A percentile compares a stretch with the other conserved stretches of the same genome.
Evolutionary conservation across 92 coral and sea anemone species (phyloP).

Genomic region (Epizoanthus rinbou): DNA sequence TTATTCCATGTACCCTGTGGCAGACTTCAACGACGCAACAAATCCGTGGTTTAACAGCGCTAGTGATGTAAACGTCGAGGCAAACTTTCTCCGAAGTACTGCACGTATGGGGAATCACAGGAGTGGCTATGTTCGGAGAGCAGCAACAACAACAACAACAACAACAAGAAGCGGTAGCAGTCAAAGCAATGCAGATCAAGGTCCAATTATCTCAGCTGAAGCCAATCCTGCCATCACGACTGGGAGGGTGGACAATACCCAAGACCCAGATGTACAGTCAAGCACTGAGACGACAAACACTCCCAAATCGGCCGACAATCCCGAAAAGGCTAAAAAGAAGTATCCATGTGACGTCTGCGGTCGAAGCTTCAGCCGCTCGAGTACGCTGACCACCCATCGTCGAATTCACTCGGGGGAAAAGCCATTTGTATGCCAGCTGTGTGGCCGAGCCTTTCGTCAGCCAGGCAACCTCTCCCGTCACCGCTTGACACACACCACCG

Average conservation of each 20-base stretch:
- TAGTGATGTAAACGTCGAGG: background rate
- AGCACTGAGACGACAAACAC: background rate
- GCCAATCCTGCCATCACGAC: background rate
- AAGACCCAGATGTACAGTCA: background rate
- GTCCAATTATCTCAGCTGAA: background rate
- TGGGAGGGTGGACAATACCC: background rate
- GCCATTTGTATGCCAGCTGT: slow-evolving; percentile 71
- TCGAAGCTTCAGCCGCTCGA: slow-evolving; percentile 77
- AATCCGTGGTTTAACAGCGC: background rate
- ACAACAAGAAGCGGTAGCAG: background rate
- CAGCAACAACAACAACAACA: background rate
- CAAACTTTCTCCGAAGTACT: background rate
- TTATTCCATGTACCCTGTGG: background rate
- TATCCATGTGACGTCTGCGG: slow-evolving; percentile 78
- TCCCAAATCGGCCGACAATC: background rate
- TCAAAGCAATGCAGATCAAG: background rate
- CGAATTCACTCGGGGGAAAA: slow-evolving; percentile 80
- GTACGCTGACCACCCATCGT: slow-evolving; percentile 73
- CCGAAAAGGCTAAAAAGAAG: slow-evolving; percentile 46
- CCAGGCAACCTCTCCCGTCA: slow-evolving; percentile 83
- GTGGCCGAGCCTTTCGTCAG: slow-evolving; percentile 82
- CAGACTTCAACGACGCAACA: background rate
- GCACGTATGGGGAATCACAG: no score
- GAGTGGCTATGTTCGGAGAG: background rate
- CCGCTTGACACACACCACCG: slow-evolving; percentile 77